phyloP scores from a whole-genome alignment of 2,113 vertebrate species.

The Sander vitreus region DNA sequence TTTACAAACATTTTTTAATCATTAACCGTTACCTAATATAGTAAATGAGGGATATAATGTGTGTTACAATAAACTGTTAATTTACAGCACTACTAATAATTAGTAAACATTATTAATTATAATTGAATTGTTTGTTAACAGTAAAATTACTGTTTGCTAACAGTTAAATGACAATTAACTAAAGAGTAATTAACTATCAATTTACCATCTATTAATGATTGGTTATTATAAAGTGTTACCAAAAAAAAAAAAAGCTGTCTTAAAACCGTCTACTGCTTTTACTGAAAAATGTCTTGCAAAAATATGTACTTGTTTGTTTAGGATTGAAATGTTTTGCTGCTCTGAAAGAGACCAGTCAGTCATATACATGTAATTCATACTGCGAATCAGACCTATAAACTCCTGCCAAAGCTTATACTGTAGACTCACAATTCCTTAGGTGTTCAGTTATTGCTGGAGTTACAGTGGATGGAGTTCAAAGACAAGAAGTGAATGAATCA shows the following conservation, averaged over 20 bases:
- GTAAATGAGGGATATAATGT: too few species aligned
- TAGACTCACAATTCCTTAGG: slow-evolving; percentile 6
- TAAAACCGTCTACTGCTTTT: neutral
- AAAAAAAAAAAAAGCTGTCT: neutral
- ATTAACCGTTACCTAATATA: too few species aligned
- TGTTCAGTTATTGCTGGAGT: neutral
- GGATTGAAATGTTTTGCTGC: neutral
- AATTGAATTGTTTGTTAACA: too few species aligned
- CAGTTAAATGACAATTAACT: too few species aligned
- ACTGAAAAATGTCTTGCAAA: neutral
- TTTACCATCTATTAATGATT: too few species aligned
- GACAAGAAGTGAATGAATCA: neutral
- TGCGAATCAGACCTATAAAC: slow-evolving; percentile 14
- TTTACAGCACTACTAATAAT: too few species aligned
- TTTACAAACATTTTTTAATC: too few species aligned
- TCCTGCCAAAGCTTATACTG: neutral
- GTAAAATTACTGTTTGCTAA: too few species aligned
- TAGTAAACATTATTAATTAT: too few species aligned
- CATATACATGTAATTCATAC: neutral
- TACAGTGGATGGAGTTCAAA: slow-evolving; percentile 16
- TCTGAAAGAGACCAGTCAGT: neutral
- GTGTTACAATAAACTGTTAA: too few species aligned
- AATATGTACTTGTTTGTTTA: neutral
- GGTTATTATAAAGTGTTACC: neutral
- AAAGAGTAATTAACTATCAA: too few species aligned